These are phyloP conservation scores for Grapholita molesta DNA, from an alignment of 1,140 invertebrate species.

Conservation along the genomic window DNA sequence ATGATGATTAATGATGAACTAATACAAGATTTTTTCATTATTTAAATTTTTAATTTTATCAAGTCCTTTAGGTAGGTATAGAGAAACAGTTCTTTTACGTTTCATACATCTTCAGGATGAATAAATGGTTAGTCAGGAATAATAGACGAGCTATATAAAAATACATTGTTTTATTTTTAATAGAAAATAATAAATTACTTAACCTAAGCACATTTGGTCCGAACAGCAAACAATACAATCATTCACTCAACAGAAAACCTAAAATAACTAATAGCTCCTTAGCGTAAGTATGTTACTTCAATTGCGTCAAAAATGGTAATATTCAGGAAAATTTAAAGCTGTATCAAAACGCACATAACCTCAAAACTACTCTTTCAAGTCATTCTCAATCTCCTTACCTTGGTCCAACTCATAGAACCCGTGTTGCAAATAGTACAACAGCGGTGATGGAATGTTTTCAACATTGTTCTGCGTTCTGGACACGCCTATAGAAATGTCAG, in stretches of 20 bases:
- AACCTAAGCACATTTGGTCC: background rate
- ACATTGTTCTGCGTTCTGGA: conserved; percentile 15
- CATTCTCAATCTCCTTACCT: conserved; percentile 23
- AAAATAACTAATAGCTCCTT: background rate
- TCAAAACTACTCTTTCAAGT: background rate
- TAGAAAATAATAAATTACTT: background rate
- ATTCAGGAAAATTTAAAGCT: no score
- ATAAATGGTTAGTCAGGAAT: background rate
- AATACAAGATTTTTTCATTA: no score
- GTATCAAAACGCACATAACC: background rate
- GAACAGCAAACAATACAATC: background rate
- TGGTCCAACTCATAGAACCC: conserved; percentile 28
- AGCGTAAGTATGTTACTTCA: no score
- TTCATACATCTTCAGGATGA: background rate
- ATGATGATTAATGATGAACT: no score
- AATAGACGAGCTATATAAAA: background rate
- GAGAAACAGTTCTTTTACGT: no score
- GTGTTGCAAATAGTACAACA: conserved; percentile 29
- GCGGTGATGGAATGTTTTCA: conserved; percentile 22
- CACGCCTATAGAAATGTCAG: conserved; percentile 85
- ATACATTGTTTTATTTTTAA: background rate
- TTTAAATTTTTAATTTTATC: no score
- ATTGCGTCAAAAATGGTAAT: background rate
- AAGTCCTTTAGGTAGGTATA: no score
- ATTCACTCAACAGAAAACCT: background rate